A percentile compares a stretch with the other conserved stretches of the same genome.
phyloP scores from a whole-genome alignment of 2,888 invertebrate species.

The Eupithecia vulgata region DNA sequence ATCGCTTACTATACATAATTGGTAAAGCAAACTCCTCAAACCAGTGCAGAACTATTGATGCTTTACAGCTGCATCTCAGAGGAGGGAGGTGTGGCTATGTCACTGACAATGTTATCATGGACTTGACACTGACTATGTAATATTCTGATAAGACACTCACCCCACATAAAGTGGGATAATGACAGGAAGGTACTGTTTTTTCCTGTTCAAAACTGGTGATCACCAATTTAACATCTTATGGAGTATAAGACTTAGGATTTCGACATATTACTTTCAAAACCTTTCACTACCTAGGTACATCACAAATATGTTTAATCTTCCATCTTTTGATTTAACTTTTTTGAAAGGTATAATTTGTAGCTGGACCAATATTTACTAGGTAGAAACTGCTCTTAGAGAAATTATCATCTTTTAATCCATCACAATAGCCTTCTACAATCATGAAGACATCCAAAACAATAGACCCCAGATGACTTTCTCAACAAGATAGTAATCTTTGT shows the following conservation, averaged over 20 bases:
- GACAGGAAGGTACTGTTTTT: not conserved
- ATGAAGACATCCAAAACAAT: not conserved
- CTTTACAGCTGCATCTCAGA: not conserved
- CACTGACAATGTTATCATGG: not conserved
- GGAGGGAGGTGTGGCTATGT: not conserved
- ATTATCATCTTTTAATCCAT: not conserved
- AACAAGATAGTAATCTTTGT: conserved; percentile 50
- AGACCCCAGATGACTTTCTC: conserved; percentile 9
- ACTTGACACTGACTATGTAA: not conserved
- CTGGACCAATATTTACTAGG: not conserved
- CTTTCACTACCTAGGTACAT: not conserved
- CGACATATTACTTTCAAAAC: not conserved
- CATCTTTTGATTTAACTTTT: not conserved
- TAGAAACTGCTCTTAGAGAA: not conserved
- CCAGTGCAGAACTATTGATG: no score
- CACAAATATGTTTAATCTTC: not conserved
- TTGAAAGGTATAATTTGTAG: not conserved
- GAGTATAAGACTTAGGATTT: not conserved
- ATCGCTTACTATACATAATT: no score
- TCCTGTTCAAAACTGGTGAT: not conserved
- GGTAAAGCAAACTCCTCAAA: no score
- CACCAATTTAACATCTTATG: not conserved
- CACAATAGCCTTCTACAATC: not conserved
- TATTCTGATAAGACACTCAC: not conserved
- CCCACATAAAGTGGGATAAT: not conserved